A percentile compares a stretch with the other conserved stretches of the same genome.
Conservation (phyloP, 2,888 invertebrate species). For the Ochlodes sylvanus region DNA sequence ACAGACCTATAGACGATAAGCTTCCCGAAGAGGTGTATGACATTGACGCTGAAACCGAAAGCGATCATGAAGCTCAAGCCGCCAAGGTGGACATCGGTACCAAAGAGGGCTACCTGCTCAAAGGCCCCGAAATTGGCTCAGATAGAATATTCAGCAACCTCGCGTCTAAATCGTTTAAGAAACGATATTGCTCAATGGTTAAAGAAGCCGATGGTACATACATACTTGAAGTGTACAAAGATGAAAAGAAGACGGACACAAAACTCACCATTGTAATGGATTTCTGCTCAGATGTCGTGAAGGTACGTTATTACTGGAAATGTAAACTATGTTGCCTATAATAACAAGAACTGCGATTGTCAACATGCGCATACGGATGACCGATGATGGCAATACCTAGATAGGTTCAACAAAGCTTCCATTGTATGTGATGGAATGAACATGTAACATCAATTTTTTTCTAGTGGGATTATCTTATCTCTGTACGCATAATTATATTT, state of each 20-base stretch:
- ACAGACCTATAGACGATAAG: slow-evolving; percentile 70
- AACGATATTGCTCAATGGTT: slow-evolving; percentile 94
- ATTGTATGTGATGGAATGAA: not conserved
- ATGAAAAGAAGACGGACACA: slow-evolving; percentile 95
- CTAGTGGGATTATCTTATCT: not conserved
- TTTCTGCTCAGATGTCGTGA: slow-evolving; percentile 95
- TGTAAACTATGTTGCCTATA: not conserved
- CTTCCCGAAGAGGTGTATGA: slow-evolving; percentile 93
- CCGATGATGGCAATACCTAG: not conserved
- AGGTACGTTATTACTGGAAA: slow-evolving; percentile 72
- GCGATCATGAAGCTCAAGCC: slow-evolving; percentile 89
- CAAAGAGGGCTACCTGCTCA: slow-evolving; percentile 95
- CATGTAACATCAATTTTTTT: not conserved
- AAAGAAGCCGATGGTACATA: slow-evolving; percentile 96
- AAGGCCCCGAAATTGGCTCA: slow-evolving; percentile 95
- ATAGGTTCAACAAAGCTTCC: not conserved
- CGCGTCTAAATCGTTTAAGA: slow-evolving; percentile 96
- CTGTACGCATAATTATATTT: not conserved
- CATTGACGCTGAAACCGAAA: slow-evolving; percentile 94
- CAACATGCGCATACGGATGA: not conserved
- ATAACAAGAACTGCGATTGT: not conserved
- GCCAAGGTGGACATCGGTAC: slow-evolving; percentile 91
- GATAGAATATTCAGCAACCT: slow-evolving; percentile 96
- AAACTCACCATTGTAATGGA: slow-evolving; percentile 97
- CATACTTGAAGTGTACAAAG: slow-evolving; percentile 96